phyloP scores from a whole-genome alignment of 2,797 vertebrate species.

The Pteropus rufus region DNA sequence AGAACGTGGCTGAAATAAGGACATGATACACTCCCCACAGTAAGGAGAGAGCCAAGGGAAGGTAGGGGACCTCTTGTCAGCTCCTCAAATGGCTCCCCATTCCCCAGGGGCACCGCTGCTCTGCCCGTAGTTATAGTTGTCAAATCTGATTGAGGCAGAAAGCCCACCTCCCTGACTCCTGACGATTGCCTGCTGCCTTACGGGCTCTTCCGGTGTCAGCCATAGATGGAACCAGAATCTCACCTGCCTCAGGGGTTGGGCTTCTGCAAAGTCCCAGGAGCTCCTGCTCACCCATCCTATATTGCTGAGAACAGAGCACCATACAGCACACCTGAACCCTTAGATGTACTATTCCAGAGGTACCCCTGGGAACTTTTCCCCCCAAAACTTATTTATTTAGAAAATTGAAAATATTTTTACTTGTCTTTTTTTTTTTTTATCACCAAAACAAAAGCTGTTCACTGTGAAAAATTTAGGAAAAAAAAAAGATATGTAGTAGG shows the following conservation, averaged over 20 bases:
- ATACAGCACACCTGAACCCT: neutral
- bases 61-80: neutral
- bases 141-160: neutral
- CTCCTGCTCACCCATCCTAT: too few relatives aligned
- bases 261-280: neutral
- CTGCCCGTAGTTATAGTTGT: neutral
- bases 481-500: neutral
- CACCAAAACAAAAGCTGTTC: conserved; percentile 37
- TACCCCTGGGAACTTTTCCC: neutral
- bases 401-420: conserved; percentile 25
- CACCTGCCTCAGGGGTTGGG: neutral
- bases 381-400: neutral
- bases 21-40: neutral
- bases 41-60: neutral
- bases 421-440: conserved; percentile 49
- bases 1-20: neutral
- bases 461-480: neutral
- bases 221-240: neutral
- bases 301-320: neutral
- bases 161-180: neutral
- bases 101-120: neutral
- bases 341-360: neutral
- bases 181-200: neutral
- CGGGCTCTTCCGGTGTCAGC: neutral
- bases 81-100: neutral